Evolutionary conservation across 2,888 invertebrate species (phyloP), one percentile per base, ranked within the genome.

Genomic region (Marronus borbonicus): DNA sequence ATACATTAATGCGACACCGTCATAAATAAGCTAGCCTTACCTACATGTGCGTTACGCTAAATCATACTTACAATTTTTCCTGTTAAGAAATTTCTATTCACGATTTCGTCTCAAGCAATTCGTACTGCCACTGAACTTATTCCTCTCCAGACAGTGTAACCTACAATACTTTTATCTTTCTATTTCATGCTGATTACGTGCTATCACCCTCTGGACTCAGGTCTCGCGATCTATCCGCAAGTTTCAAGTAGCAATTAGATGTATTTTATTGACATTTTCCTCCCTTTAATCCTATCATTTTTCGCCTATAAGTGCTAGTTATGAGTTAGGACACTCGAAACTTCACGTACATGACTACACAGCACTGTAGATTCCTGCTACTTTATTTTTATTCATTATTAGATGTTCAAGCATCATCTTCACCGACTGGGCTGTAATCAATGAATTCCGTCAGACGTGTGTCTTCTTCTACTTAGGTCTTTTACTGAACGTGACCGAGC

Each of bases 211-310:
- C 49, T 68, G 24, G 20, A 68, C 39, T 68, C 68, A 24, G 58
- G 81, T 76, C 78, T 77, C 72, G 75, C 76, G 68, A 78, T 62
- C 64, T 77, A 80, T 79, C 74, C 69, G 70, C 78, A 55, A 80
- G 80, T 81, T 81, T 83, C 81, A 80, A 83, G 83, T 82, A 80
- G 83, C 81, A 82, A 82, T 83, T 83, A 83, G 80, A 80, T 79
- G 80, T 80, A 80, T 80, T 82, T 81, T 82, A 81, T 82, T 81
- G 81, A 80, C 81, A 80, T 81, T 79, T 78, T 77, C 39, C 76
- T 76, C 65, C 72, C 74, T 64, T 55, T 66, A 55, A 68, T 58
- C 39, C 24, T 39, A 44, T 68, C 76, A 60, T 74, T 74, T 74
- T 60, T 60, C 24, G 44, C 39, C 7, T 60, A 60, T 49, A 74